These are phyloP conservation scores for Phalacrocorax brasilianus DNA, from an alignment of 2,113 vertebrate genomes.

Conservation along the genomic window DNA sequence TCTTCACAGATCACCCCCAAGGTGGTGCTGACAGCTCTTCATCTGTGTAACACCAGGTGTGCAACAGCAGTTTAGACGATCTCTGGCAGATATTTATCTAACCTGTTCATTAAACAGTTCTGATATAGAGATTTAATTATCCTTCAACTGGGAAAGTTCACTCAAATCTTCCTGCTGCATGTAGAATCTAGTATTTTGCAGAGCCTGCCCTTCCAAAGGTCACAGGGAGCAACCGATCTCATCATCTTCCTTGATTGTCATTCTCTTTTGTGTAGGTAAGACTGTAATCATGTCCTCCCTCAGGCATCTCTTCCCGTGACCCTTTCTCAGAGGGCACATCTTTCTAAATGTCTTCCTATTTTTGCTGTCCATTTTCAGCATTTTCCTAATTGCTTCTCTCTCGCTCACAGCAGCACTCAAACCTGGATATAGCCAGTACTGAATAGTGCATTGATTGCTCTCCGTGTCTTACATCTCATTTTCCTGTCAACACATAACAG, in stretches of 20 bases:
- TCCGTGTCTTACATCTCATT: neutral
- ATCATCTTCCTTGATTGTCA: neutral
- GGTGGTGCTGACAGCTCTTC: neutral
- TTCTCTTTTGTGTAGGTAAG: neutral
- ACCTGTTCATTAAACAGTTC: neutral
- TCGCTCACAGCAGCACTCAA: neutral
- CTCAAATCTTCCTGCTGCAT: neutral
- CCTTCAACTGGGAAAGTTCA: neutral
- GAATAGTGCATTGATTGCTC: neutral
- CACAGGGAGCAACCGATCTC: neutral
- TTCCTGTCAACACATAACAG: neutral
- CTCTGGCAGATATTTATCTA: neutral
- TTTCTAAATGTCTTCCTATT: constrained; percentile 21
- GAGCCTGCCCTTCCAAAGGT: neutral
- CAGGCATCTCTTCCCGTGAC: neutral
- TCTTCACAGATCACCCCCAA: neutral
- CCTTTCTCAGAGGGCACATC: neutral
- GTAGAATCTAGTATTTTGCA: neutral
- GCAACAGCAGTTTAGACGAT: neutral
- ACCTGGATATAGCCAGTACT: neutral
- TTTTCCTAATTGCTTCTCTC: constrained; percentile 11
- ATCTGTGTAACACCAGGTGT: neutral
- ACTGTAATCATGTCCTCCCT: neutral
- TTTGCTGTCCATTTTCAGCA: neutral
- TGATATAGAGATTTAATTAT: neutral